Evolutionary conservation across 2,113 vertebrate species (phyloP).

Genomic region (Myrmecophaga tridactyla): DNA sequence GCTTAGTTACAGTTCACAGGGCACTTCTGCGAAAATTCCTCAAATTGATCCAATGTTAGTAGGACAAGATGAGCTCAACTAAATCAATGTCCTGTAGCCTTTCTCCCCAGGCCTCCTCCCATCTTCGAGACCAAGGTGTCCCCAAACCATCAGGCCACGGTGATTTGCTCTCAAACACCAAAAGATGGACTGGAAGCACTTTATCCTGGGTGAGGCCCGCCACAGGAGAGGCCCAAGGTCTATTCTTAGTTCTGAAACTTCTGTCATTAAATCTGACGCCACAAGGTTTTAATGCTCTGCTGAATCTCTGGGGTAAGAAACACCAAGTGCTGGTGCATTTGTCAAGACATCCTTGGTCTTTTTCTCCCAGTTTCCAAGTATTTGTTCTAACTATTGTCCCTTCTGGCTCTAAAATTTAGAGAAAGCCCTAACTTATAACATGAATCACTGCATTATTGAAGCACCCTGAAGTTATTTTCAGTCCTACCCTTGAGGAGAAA

Average conservation of each 20-base stretch:
- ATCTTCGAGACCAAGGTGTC: neutral
- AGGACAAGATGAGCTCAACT: neutral
- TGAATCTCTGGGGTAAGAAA: neutral
- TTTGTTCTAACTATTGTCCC: neutral
- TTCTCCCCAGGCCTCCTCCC: neutral
- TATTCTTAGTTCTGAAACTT: neutral
- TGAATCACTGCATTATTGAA: neutral
- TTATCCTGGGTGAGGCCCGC: neutral
- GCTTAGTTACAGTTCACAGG: neutral
- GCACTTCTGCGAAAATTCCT: neutral
- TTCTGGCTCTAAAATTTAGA: neutral
- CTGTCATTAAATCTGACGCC: neutral
- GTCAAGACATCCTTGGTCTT: neutral
- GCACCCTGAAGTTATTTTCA: neutral
- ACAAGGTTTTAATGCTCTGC: neutral
- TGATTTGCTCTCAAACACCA: neutral
- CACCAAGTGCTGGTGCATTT: neutral
- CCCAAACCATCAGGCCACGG: neutral
- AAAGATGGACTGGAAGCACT: neutral
- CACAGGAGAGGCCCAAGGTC: neutral
- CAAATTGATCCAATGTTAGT: neutral
- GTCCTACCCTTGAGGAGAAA: neutral
- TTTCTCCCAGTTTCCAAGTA: neutral
- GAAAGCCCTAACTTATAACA: neutral
- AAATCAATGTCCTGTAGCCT: neutral